Conservation (phyloP, 1,140 invertebrate species). For the Chironomus striatipennis region DNA sequence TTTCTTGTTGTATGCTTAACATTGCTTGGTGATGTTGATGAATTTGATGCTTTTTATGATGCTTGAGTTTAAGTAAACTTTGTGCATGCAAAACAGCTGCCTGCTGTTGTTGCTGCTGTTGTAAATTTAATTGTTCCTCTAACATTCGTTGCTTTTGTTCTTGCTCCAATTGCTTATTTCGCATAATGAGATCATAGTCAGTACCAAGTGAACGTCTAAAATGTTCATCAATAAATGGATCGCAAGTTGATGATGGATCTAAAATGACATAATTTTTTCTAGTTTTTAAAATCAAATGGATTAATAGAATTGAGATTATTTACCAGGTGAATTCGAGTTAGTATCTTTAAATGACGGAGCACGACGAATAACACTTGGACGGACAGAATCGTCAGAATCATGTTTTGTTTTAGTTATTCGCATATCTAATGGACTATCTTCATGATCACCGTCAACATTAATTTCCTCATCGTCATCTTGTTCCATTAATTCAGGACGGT, state of each 20-base stretch:
- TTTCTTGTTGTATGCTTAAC: conserved; percentile 27
- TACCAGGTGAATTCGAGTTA: background rate
- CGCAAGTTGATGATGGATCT: conserved; percentile 61
- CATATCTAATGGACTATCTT: conserved; percentile 17
- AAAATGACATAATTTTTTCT: too few species aligned
- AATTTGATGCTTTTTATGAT: conserved; percentile 25
- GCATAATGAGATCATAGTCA: conserved; percentile 73
- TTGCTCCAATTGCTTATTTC: conserved; percentile 46
- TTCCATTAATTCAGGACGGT: background rate
- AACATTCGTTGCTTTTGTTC: conserved; percentile 27
- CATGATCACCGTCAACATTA: background rate
- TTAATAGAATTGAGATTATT: too few species aligned
- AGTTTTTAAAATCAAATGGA: too few species aligned
- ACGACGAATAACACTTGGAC: conserved; percentile 15
- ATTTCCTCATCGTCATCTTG: conserved; percentile 17
- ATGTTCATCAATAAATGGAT: conserved; percentile 92
- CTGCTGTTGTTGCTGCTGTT: conserved; percentile 25
- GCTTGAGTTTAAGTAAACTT: conserved; percentile 11
- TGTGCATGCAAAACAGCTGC: conserved; percentile 19
- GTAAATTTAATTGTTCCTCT: conserved; percentile 15
- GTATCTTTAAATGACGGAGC: background rate
- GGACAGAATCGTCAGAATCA: conserved; percentile 12
- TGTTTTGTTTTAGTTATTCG: background rate
- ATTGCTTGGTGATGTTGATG: conserved; percentile 25
- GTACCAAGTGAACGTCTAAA: conserved; percentile 86